Conservation (phyloP, 1,140 invertebrate species). For the Drosophila aff. region DNA sequence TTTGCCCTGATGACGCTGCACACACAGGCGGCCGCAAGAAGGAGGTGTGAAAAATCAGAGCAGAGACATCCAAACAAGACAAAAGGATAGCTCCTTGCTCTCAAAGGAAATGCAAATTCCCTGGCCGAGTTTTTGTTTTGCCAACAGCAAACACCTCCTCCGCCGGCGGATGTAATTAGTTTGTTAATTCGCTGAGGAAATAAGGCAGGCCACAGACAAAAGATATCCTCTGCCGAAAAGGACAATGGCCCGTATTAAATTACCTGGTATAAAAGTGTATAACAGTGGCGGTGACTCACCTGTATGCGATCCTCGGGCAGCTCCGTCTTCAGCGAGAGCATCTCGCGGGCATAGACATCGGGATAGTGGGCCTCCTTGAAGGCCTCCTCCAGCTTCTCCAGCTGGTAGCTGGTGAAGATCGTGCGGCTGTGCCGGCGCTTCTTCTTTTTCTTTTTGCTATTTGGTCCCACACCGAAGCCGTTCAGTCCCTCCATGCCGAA, state of each 20-base stretch:
- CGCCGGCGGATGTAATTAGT: slow-evolving; percentile 74
- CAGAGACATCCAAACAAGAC: slow-evolving; percentile 76
- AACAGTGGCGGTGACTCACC: slow-evolving; percentile 87
- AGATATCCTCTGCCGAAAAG: slow-evolving; percentile 24
- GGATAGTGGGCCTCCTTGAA: slow-evolving; percentile 99
- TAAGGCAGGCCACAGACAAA: slow-evolving; percentile 1
- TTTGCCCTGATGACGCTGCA: slow-evolving; percentile 18
- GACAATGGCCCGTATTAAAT: slow-evolving; percentile 38
- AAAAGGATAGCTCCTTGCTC: slow-evolving; percentile 18
- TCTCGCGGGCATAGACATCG: slow-evolving; percentile 98
- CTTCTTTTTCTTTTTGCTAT: slow-evolving; percentile 95
- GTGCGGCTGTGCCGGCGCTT: slow-evolving; percentile 95
- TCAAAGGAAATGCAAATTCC: slow-evolving; percentile 73
- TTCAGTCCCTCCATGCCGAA: slow-evolving; percentile 87
- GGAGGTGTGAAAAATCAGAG: slow-evolving; percentile 81
- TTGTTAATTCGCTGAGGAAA: slow-evolving; percentile 59
- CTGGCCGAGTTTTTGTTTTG: slow-evolving; percentile 65
- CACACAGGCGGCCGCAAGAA: slow-evolving; percentile 3
- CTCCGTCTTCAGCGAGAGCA: slow-evolving; percentile 98
- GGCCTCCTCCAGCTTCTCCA: slow-evolving; percentile 99
- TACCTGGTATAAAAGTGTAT: not conserved
- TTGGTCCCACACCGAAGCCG: slow-evolving; percentile 85
- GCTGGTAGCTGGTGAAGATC: slow-evolving; percentile 98
- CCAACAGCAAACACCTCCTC: slow-evolving; percentile 78
- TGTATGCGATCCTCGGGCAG: slow-evolving; percentile 99